Evolutionary conservation across 2,113 vertebrate species (phyloP).

Genomic region (Anoplopoma fimbria): DNA sequence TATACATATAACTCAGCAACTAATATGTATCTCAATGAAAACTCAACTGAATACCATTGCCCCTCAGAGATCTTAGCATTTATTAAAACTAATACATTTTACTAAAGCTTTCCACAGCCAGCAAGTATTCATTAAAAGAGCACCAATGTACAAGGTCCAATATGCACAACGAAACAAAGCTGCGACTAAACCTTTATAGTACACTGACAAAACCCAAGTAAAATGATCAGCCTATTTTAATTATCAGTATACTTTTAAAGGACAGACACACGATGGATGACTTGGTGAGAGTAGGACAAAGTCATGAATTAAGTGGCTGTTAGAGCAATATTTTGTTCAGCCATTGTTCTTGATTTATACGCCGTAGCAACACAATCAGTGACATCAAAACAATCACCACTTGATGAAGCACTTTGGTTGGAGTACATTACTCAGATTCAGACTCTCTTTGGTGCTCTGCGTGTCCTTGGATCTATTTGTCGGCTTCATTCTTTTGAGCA

Average conservation of each 20-base stretch:
- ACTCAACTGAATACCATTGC: background rate
- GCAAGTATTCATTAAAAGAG: background rate
- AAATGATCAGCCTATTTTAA: background rate
- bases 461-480: slow-evolving; percentile 20
- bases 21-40: background rate
- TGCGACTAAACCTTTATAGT: background rate
- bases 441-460: background rate
- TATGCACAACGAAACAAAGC: background rate
- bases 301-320: slow-evolving; percentile 11
- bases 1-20: background rate
- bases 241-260: slow-evolving; percentile 6
- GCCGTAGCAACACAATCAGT: background rate
- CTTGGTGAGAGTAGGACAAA: slow-evolving; percentile 2
- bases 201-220: background rate
- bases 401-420: slow-evolving; percentile 5
- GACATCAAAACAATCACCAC: slow-evolving; percentile 27
- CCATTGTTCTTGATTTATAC: slow-evolving; percentile 5
- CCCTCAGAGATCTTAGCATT: background rate
- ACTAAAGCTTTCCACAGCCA: background rate
- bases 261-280: background rate
- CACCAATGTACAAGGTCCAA: background rate
- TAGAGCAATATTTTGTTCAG: background rate
- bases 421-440: slow-evolving; percentile 3
- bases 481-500: slow-evolving; percentile 13
- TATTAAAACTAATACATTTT: background rate